These are phyloP conservation scores for Agrochola lota DNA, from an alignment of 2,888 invertebrate genomes.

Conservation along the genomic window DNA sequence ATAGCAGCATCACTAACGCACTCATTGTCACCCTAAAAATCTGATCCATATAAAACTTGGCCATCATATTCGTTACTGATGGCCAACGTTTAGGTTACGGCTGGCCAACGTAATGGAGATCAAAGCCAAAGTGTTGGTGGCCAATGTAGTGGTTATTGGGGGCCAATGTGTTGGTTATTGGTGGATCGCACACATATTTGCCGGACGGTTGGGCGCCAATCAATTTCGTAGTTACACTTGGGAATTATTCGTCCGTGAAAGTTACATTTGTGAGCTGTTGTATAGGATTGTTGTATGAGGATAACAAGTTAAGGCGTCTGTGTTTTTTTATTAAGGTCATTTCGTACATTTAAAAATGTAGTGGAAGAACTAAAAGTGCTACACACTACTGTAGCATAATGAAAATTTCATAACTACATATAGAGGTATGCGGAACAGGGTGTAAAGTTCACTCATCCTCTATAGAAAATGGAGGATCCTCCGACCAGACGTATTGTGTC, in stretches of 20 bases:
- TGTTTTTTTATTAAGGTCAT: not conserved
- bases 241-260: conserved; percentile 4
- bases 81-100: not conserved
- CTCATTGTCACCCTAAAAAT: not conserved
- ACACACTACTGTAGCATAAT: not conserved
- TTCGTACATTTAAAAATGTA: not conserved
- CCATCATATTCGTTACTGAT: not conserved
- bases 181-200: conserved; percentile 22
- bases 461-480: no score
- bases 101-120: not conserved
- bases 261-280: conserved; percentile 4
- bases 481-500: no score
- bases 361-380: not conserved
- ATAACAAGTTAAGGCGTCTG: not conserved
- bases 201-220: conserved; percentile 22
- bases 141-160: conserved; percentile 7
- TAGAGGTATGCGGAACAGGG: no score
- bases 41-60: not conserved
- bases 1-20: not conserved
- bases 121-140: not conserved
- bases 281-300: not conserved
- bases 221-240: conserved; percentile 23
- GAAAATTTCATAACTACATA: not conserved
- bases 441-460: no score
- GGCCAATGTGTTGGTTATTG: not conserved